phyloP scores from a whole-genome alignment of 1,140 invertebrate genomes.

The Drosophila santomea region DNA sequence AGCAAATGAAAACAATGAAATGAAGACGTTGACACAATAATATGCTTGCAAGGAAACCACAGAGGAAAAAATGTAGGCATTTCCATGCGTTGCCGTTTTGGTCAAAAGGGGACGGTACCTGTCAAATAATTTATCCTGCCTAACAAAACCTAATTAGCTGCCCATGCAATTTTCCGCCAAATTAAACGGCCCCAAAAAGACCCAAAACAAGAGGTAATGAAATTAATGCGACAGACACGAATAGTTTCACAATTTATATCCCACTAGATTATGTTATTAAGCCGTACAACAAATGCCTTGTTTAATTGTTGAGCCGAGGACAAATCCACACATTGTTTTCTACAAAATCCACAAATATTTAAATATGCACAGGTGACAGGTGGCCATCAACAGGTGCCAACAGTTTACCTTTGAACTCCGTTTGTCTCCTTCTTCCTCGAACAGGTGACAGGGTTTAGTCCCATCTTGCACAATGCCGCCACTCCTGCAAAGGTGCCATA shows the following conservation, averaged over 20 bases:
- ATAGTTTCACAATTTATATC: constrained; percentile 48
- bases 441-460: constrained; percentile 16
- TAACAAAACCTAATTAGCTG: constrained; percentile 67
- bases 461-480: not conserved
- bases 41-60: not conserved
- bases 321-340: constrained; percentile 25
- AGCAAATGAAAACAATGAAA: constrained; percentile 37
- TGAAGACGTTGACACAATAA: constrained; percentile 58
- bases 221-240: constrained; percentile 30
- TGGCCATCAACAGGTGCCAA: constrained; percentile 51
- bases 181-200: constrained; percentile 63
- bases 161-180: constrained; percentile 69
- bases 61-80: constrained; percentile 2
- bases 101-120: constrained; percentile 53
- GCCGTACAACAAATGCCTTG: not conserved
- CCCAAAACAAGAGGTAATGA: constrained; percentile 40
- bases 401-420: constrained; percentile 28
- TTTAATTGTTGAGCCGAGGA: constrained; percentile 10
- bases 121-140: constrained; percentile 66
- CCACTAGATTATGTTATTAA: constrained; percentile 32
- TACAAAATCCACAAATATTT: constrained; percentile 27
- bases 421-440: not conserved
- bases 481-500: constrained; percentile 40
- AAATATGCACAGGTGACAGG: constrained; percentile 49
- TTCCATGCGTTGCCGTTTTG: constrained; percentile 6